These are phyloP conservation scores for Aphis gossypii DNA, from an alignment of 1,140 invertebrate species.

Conservation along the genomic window DNA sequence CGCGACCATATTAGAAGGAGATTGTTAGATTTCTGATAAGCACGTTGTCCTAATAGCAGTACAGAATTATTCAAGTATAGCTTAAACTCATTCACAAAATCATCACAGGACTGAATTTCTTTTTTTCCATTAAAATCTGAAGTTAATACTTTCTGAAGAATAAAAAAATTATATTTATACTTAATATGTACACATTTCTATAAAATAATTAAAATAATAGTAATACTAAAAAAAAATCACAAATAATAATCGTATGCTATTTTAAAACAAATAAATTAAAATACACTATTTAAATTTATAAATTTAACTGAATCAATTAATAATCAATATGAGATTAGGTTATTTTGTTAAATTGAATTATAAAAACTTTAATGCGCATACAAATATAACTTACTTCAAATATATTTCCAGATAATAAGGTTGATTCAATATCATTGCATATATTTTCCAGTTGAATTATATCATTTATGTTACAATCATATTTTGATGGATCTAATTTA, in stretches of 20 bases:
- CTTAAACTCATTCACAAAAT: slow-evolving; percentile 42
- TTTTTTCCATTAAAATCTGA: slow-evolving; percentile 43
- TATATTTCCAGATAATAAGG: slow-evolving; percentile 67
- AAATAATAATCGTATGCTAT: too few relatives aligned
- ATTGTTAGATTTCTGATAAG: slow-evolving; percentile 38
- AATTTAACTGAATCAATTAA: neutral
- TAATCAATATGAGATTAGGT: neutral
- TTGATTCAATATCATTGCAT: slow-evolving; percentile 71
- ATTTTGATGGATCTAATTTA: slow-evolving; percentile 73
- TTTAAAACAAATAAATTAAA: neutral
- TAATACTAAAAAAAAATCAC: too few relatives aligned
- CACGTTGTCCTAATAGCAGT: slow-evolving; percentile 48
- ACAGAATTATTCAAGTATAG: slow-evolving; percentile 52
- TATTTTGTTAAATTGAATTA: neutral
- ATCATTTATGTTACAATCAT: slow-evolving; percentile 68
- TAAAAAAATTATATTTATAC: slow-evolving; percentile 59
- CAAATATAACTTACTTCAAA: slow-evolving; percentile 67
- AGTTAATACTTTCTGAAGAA: slow-evolving; percentile 34
- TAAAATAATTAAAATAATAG: slow-evolving; percentile 17
- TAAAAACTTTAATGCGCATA: neutral
- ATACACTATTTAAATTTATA: neutral
- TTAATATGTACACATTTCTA: neutral
- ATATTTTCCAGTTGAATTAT: slow-evolving; percentile 74
- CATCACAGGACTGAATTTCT: slow-evolving; percentile 34
- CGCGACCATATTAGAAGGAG: slow-evolving; percentile 39